A percentile compares a stretch with the other conserved stretches of the same genome.
Evolutionary conservation across 2,113 vertebrate genomes (phyloP).

Genomic region (Megaceryle torquata): DNA sequence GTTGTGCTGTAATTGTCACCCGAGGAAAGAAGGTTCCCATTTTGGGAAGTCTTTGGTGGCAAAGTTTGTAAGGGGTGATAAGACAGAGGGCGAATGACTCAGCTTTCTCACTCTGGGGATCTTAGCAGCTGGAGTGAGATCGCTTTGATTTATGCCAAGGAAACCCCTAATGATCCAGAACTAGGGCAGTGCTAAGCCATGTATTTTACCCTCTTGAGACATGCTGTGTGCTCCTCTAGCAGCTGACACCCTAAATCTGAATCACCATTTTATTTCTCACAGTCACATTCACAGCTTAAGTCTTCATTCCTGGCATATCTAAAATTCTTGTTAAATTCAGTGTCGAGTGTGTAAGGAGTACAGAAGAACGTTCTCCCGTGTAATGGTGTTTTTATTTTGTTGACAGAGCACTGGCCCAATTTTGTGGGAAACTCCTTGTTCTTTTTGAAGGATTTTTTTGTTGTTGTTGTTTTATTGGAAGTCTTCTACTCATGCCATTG

Average conservation of each 20-base stretch:
- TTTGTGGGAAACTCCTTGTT: neutral
- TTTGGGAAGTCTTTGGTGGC: neutral
- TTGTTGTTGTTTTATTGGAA: too few relatives aligned
- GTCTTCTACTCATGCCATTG: neutral
- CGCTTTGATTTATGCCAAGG: neutral
- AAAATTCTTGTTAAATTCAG: neutral
- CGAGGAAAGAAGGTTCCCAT: neutral
- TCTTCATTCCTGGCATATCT: neutral
- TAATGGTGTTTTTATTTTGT: neutral
- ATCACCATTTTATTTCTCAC: neutral
- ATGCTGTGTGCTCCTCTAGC: neutral
- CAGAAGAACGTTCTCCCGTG: neutral
- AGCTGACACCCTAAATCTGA: neutral
- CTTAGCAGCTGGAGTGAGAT: neutral
- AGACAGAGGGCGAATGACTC: neutral
- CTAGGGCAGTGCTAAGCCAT: neutral
- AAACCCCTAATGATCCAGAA: slow-evolving; percentile 20
- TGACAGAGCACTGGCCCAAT: neutral
- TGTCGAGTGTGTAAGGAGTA: neutral
- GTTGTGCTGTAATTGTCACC: neutral
- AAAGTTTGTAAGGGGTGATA: fast-evolving
- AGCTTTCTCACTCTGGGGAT: neutral
- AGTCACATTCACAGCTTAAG: neutral
- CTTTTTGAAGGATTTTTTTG: neutral
- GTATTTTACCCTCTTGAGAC: neutral